phyloP scores from a whole-genome alignment of 2,113 vertebrate genomes.

The Crotalus viridis region DNA sequence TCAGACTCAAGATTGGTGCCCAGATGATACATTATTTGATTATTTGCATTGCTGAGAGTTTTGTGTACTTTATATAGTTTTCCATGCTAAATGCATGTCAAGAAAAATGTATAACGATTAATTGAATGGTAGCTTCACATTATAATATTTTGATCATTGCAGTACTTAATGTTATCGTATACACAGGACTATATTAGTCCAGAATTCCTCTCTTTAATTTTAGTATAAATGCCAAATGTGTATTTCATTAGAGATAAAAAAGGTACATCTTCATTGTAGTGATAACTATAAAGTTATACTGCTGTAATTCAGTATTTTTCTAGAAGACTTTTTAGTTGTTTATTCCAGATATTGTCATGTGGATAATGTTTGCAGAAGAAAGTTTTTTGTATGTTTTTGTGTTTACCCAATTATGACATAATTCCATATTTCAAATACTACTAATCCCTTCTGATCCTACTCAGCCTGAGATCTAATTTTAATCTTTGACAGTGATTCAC shows the following conservation, averaged over 20 bases:
- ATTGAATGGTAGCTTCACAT: background rate
- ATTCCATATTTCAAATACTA: conserved; percentile 53
- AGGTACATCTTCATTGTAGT: background rate
- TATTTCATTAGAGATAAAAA: background rate
- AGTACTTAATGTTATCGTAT: background rate
- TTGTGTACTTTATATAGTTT: background rate
- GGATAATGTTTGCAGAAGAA: conserved; percentile 45
- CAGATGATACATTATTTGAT: background rate
- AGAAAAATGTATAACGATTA: background rate
- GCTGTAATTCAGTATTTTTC: background rate
- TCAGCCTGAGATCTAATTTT: conserved; percentile 51
- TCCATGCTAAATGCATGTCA: background rate
- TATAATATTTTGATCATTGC: background rate
- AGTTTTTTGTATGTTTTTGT: conserved; percentile 33
- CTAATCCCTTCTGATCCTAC: conserved; percentile 60
- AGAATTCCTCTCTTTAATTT: background rate
- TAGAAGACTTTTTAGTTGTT: background rate
- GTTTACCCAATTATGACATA: conserved; percentile 62
- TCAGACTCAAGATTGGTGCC: background rate
- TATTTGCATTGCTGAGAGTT: background rate
- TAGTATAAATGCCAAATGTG: background rate
- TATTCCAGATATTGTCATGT: conserved; percentile 21
- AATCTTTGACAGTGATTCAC: conserved; percentile 61
- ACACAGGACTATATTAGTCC: conserved; percentile 13
- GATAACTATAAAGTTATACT: background rate